A percentile compares a stretch with the other conserved stretches of the same genome.
These are phyloP conservation scores for Phylloscopus collybita DNA, from an alignment of 2,797 vertebrate species.

Conservation along the genomic window DNA sequence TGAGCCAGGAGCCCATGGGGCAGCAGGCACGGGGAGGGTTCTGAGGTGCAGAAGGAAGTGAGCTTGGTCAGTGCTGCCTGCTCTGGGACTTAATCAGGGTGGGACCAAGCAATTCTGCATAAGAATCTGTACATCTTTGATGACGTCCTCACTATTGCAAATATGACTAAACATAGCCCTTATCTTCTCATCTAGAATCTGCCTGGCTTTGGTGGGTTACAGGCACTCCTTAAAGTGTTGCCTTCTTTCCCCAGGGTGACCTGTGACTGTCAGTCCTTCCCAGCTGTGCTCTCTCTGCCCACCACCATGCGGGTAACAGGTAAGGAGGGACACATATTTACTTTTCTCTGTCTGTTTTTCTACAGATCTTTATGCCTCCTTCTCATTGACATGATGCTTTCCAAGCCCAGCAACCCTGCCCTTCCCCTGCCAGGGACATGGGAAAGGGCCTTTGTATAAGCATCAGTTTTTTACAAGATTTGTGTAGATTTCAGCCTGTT, in stretches of 20 bases:
- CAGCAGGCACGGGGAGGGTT: neutral
- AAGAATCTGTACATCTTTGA: neutral
- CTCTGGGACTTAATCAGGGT: neutral
- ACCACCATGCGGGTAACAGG: conserved; percentile 35
- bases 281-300: neutral
- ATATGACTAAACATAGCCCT: neutral
- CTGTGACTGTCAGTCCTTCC: neutral
- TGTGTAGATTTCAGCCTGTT: neutral
- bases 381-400: neutral
- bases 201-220: neutral
- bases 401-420: neutral
- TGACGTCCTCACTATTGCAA: neutral
- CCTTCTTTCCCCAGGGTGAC: neutral
- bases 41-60: neutral
- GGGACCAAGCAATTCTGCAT: neutral
- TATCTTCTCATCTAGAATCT: neutral
- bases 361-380: neutral
- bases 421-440: neutral
- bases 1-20: fast-evolving
- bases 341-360: neutral
- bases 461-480: neutral
- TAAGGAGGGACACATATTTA: neutral
- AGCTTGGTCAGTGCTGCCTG: neutral
- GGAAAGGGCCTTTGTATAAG: neutral
- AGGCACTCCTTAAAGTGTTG: neutral